phyloP scores from a whole-genome alignment of 2,113 vertebrate species.

The Brachypteracias leptosomus region DNA sequence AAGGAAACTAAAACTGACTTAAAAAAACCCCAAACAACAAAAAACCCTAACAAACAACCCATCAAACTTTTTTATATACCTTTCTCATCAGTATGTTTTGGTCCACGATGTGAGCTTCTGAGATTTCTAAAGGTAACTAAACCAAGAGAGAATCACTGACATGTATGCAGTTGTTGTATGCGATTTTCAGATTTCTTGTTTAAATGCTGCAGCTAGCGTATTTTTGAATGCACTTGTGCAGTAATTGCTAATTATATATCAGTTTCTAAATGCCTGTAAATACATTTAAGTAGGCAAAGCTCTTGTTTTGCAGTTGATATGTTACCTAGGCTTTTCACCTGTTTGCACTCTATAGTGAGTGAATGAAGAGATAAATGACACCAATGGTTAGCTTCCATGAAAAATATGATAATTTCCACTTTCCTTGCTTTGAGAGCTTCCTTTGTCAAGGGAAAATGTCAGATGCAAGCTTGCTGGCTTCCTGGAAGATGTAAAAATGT shows the following conservation, averaged over 20 bases:
- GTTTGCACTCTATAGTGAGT: not conserved
- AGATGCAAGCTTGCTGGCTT: not conserved
- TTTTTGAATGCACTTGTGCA: not conserved
- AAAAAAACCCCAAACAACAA: no score
- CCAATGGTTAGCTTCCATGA: not conserved
- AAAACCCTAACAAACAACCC: no score
- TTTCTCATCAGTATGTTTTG: not conserved
- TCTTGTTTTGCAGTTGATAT: not conserved
- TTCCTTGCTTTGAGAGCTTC: not conserved
- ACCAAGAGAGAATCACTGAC: not conserved
- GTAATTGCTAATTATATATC: not conserved
- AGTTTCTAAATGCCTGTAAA: not conserved
- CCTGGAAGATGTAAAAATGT: not conserved
- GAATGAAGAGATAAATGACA: not conserved
- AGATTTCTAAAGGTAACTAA: not conserved
- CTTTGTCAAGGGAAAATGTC: not conserved
- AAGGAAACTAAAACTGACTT: not conserved
- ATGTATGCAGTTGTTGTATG: rapidly evolving
- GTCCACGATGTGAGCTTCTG: not conserved
- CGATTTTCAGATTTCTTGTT: not conserved
- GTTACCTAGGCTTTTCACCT: not conserved
- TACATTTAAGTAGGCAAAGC: not conserved
- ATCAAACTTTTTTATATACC: not conserved
- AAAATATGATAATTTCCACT: not conserved
- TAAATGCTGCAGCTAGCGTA: not conserved